Evolutionary conservation across 2,888 invertebrate species (phyloP), one percentile per base, ranked within the genome.

Genomic region (Bembecia ichneumoniformis): DNA sequence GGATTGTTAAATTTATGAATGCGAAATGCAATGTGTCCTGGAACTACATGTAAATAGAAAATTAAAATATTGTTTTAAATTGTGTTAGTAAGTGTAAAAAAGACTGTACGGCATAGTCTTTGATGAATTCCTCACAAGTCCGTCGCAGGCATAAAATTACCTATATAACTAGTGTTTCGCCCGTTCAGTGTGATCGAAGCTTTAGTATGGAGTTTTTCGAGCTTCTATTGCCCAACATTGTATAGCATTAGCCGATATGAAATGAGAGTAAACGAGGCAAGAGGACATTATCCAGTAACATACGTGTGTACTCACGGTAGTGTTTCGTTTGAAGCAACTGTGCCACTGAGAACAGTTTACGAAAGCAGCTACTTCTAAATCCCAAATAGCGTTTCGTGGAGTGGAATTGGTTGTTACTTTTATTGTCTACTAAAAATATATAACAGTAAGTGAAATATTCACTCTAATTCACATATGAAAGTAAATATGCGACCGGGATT

Each of bases 211-310:
- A 34, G 43, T 35, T 47, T 36, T 47, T 47, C 16, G 47, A 35
- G 47, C 35, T n/a, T 16, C 35, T 4, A 35, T 34, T 15, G 4
- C 13, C 40, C 47, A 43, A 16, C 36, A 43, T 47, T 47, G 34
- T 44, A 49, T 47, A 28, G 48, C 40, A 51, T 54, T 40, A 50
- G 47, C 40, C 46, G 45, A 46, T 51, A 46, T 52, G 50, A 49
- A 52, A 52, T 52, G 48, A 50, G 48, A 50, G 40, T 49, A 43
- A 49, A 44, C 44, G 44, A 47, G 45, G 47, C 50, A 47, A 50
- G 9, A 48, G 43, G 47, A 48, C 52, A 47, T 52, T 49, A 44
- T 44, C 16, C 36, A 46, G 48, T 52, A 52, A 52, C 46, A 46
- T 50, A 48, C 49, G 28, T 47, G 34, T 17, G 49, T 46, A 28